Evolutionary conservation across 37 sponge, comb jelly and placozoan genomes (phyloP).

Genomic region (Dysidea cf. avara): DNA sequence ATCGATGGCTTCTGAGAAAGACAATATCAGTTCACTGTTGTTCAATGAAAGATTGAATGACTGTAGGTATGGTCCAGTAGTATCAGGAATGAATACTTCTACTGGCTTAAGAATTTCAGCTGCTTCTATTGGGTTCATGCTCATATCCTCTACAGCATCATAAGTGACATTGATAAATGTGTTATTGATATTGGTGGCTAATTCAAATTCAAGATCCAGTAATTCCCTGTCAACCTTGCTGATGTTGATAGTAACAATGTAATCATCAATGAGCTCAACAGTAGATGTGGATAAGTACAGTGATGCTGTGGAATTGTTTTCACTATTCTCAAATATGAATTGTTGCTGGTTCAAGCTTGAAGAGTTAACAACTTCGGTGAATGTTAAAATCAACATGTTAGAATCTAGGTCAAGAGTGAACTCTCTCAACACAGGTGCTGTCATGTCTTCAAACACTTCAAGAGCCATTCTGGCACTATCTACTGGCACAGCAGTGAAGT

Average conservation of each 20-base stretch:
- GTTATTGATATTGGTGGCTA: constrained; percentile 62
- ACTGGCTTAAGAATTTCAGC: constrained; percentile 18
- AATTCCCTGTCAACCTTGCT: constrained; percentile 65
- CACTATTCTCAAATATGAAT: constrained; percentile 46
- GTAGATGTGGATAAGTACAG: constrained; percentile 36
- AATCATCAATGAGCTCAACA: constrained; percentile 28
- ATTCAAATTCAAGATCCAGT: constrained; percentile 28
- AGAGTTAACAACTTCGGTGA: constrained; percentile 83
- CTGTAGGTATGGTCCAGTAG: constrained; percentile 47
- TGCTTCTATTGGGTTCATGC: constrained; percentile 32
- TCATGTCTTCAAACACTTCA: constrained; percentile 33
- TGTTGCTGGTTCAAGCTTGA: constrained; percentile 21
- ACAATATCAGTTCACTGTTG: constrained; percentile 35
- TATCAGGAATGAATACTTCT: constrained; percentile 43
- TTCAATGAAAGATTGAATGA: constrained; percentile 67
- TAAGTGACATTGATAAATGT: constrained; percentile 69
- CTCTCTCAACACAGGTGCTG: constrained; percentile 45
- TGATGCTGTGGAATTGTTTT: constrained; percentile 14
- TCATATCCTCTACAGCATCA: constrained; percentile 68
- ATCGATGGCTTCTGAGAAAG: constrained; percentile 81
- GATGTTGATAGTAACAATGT: constrained; percentile 59
- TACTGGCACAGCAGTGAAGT: constrained; percentile 18
- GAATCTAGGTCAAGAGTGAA: constrained; percentile 67
- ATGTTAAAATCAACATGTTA: constrained; percentile 54
- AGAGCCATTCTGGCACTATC: constrained; percentile 17